phyloP scores from a whole-genome alignment of 2,888 invertebrate genomes.

The Apeira syringaria region DNA sequence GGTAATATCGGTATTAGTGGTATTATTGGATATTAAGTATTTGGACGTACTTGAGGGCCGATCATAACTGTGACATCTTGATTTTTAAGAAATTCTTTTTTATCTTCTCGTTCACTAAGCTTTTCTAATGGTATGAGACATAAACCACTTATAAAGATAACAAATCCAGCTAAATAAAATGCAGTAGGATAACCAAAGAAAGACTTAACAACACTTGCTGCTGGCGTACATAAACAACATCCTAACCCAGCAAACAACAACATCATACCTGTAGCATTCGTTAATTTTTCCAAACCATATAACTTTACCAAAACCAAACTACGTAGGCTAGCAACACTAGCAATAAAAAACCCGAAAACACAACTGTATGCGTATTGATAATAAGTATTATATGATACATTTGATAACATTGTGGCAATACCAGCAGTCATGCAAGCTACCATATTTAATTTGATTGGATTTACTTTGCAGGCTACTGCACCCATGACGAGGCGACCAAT shows the following conservation, averaged over 20 bases:
- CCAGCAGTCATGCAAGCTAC: conserved; percentile 48
- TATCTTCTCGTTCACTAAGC: conserved; percentile 38
- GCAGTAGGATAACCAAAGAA: conserved; percentile 52
- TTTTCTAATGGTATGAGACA: conserved; percentile 47
- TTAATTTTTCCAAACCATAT: conserved; percentile 70
- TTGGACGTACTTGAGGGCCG: neutral
- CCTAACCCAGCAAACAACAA: conserved; percentile 69
- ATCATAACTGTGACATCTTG: conserved; percentile 1
- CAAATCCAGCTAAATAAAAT: conserved; percentile 60
- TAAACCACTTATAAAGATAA: conserved; percentile 56
- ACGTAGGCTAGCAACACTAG: conserved; percentile 55
- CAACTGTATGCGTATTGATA: conserved; percentile 62
- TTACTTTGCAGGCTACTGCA: conserved; percentile 52
- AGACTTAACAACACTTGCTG: conserved; percentile 56
- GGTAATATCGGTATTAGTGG: no score
- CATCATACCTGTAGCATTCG: conserved; percentile 70
- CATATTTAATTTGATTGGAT: conserved; percentile 49
- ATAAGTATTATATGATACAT: conserved; percentile 52
- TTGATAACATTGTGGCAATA: conserved; percentile 51
- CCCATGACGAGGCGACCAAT: conserved; percentile 58
- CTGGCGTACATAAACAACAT: conserved; percentile 64
- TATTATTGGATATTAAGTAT: neutral
- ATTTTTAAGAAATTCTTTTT: conserved; percentile 34
- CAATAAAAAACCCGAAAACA: conserved; percentile 59
- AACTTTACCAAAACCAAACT: conserved; percentile 63